Conservation (phyloP, 2,113 vertebrate species). For the Campylomormyrus tamandua region DNA sequence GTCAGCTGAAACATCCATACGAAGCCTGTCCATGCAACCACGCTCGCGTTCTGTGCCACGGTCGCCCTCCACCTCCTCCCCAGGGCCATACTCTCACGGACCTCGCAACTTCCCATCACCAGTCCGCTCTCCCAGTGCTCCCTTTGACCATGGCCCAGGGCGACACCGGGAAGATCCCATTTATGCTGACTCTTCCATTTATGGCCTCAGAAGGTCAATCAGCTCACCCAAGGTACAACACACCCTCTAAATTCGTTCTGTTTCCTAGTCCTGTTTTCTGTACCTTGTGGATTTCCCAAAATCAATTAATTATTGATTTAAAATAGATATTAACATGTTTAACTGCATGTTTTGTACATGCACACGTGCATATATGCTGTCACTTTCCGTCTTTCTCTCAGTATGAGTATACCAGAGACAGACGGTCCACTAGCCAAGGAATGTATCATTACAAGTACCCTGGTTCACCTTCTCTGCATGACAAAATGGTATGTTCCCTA, state of each 20-base stretch:
- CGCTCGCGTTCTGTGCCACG: constrained; percentile 87
- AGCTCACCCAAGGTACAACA: constrained; percentile 82
- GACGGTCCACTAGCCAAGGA: constrained; percentile 74
- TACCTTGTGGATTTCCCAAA: neutral
- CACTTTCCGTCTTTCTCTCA: constrained; percentile 43
- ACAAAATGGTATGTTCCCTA: constrained; percentile 78
- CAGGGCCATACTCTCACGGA: constrained; percentile 69
- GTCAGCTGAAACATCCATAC: constrained; percentile 62
- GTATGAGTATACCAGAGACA: constrained; percentile 86
- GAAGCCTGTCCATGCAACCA: constrained; percentile 80
- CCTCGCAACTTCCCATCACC: constrained; percentile 74
- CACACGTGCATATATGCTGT: neutral
- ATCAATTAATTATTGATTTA: neutral
- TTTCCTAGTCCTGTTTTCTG: neutral
- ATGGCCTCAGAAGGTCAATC: constrained; percentile 77
- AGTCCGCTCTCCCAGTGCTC: constrained; percentile 70
- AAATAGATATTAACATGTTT: neutral
- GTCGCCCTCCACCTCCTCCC: constrained; percentile 71
- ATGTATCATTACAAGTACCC: constrained; percentile 83
- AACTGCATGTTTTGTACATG: neutral
- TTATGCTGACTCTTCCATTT: constrained; percentile 70
- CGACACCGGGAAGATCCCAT: constrained; percentile 69
- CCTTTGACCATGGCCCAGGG: constrained; percentile 65
- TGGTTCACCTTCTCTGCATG: constrained; percentile 77
- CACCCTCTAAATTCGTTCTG: neutral